Evolutionary conservation across 2,797 vertebrate species (phyloP).

Genomic region (Glossophaga mutica): DNA sequence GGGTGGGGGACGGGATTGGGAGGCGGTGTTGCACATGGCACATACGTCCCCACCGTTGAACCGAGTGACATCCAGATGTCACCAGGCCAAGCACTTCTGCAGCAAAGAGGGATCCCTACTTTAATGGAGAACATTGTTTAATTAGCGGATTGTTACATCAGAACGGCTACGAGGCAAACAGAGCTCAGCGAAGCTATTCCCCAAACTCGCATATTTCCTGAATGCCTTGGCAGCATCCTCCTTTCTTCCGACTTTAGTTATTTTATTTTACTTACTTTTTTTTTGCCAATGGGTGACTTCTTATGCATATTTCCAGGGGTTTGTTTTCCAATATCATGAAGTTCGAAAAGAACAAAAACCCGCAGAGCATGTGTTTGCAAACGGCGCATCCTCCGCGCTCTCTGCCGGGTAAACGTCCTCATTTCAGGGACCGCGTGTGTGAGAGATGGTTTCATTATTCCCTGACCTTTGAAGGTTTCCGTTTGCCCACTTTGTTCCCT

Average conservation of each 20-base stretch:
- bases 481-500: background rate
- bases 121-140: background rate
- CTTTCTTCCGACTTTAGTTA: background rate
- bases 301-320: background rate
- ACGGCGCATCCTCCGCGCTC: background rate
- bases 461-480: background rate
- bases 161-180: background rate
- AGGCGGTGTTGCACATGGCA: fast-evolving
- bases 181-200: background rate
- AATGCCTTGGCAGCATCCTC: too few species aligned
- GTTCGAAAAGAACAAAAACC: background rate
- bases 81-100: background rate
- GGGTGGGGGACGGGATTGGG: fast-evolving
- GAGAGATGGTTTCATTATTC: background rate
- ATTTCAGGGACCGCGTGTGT: background rate
- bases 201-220: background rate
- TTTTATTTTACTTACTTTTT: background rate
- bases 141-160: background rate
- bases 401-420: background rate
- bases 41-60: background rate
- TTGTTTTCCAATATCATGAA: background rate
- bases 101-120: fast-evolving
- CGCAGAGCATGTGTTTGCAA: fast-evolving
- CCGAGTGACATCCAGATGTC: fast-evolving
- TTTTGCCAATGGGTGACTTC: background rate